Conservation (phyloP, 23 tunicate species). For the Trididemnum clinides region DNA sequence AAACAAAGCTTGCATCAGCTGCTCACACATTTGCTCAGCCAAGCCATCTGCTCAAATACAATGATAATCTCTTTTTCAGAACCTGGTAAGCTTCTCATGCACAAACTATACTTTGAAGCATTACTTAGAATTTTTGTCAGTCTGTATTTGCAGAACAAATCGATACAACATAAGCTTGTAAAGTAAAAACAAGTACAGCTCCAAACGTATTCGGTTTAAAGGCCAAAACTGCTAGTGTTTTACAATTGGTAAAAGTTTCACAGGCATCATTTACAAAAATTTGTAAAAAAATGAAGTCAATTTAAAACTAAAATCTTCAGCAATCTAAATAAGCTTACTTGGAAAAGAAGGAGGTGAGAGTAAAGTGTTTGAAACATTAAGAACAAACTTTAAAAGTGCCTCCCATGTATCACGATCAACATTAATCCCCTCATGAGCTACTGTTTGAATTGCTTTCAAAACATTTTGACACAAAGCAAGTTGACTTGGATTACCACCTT, state of each 20-base stretch:
- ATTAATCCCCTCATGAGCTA: conserved; percentile 39
- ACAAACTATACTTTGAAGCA: too few relatives aligned
- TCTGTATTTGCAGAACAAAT: too few relatives aligned
- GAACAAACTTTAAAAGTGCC: conserved; percentile 61
- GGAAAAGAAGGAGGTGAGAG: conserved; percentile 77
- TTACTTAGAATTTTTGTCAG: too few relatives aligned
- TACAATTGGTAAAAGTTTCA: too few relatives aligned
- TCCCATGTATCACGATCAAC: conserved; percentile 90
- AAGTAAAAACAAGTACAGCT: too few relatives aligned
- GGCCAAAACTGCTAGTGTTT: too few relatives aligned
- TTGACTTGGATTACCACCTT: conserved; percentile 47
- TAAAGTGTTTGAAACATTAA: conserved; percentile 68
- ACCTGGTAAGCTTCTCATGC: too few relatives aligned
- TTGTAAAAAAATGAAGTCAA: background rate
- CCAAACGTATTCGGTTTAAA: too few relatives aligned
- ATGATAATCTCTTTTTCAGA: too few relatives aligned
- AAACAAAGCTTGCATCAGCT: conserved; percentile 84
- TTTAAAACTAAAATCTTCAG: background rate
- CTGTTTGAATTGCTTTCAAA: conserved; percentile 44
- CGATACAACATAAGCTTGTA: too few relatives aligned
- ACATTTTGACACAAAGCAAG: conserved; percentile 70
- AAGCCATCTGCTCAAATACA: conserved; percentile 87
- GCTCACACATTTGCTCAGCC: conserved; percentile 88
- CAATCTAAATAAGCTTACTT: conserved; percentile 53
- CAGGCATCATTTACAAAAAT: too few relatives aligned